Evolutionary conservation across 2,888 invertebrate species (phyloP).

Genomic region (Cephus nigrinus): DNA sequence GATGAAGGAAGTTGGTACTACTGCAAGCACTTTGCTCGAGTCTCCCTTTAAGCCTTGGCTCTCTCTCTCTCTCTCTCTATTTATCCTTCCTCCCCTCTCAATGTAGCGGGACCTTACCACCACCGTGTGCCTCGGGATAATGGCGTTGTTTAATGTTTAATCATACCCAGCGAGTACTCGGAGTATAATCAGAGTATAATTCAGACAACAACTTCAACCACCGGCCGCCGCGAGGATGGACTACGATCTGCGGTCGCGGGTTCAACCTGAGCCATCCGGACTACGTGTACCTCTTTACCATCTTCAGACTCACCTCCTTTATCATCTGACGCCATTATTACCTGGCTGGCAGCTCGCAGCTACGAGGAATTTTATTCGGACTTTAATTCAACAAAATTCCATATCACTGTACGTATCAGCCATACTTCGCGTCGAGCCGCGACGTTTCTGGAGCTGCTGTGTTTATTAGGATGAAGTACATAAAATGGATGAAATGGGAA

Average conservation of each 20-base stretch:
- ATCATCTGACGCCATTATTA: not conserved
- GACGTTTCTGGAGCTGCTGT: not conserved
- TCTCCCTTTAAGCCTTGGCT: constrained; percentile 2
- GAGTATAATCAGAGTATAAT: constrained; percentile 65
- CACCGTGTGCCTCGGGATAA: constrained; percentile 41
- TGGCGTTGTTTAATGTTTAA: constrained; percentile 66
- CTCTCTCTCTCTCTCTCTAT: constrained; percentile 16
- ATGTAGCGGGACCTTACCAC: constrained; percentile 18
- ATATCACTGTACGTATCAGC: not conserved
- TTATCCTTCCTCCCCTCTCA: constrained; percentile 13
- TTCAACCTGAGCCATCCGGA: constrained; percentile 22
- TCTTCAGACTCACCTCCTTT: constrained; percentile 4
- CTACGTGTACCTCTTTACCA: constrained; percentile 57
- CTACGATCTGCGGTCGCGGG: constrained; percentile 47
- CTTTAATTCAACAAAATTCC: not conserved
- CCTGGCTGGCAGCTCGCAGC: not conserved
- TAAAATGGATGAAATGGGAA: not conserved
- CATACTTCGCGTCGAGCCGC: not conserved
- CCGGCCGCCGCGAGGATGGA: constrained; percentile 30
- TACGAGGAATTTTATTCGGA: not conserved
- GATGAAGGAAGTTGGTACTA: not conserved
- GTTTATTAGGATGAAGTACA: not conserved
- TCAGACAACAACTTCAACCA: constrained; percentile 62
- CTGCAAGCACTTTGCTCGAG: not conserved
- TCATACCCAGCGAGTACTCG: constrained; percentile 58